phyloP scores from a whole-genome alignment of 2,797 vertebrate species.

The Lepus townsendii region DNA sequence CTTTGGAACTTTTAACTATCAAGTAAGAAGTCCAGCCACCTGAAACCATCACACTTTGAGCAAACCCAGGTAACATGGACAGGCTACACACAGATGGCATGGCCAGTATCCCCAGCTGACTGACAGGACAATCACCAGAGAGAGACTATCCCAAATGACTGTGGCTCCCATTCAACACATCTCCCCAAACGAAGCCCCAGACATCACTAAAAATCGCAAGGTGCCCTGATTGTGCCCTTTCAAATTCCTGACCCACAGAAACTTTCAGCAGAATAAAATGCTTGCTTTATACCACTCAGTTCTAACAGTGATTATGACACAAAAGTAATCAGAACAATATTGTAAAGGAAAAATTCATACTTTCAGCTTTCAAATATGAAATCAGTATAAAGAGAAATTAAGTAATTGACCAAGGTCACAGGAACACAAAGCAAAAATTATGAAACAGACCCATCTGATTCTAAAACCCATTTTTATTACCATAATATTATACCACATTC shows the following conservation, averaged over 20 bases:
- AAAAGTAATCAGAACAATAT: neutral
- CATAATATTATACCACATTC: neutral
- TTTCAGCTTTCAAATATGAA: neutral
- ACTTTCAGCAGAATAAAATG: neutral
- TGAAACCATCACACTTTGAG: neutral
- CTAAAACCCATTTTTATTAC: slow-evolving; percentile 11
- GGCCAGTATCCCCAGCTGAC: neutral
- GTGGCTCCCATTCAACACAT: neutral
- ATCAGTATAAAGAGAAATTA: neutral
- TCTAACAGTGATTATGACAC: neutral
- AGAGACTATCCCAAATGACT: neutral
- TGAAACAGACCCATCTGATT: slow-evolving; percentile 19
- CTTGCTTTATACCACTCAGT: neutral
- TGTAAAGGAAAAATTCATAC: neutral
- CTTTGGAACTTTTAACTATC: neutral
- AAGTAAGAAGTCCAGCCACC: neutral
- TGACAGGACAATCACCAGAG: neutral
- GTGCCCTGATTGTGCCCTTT: neutral
- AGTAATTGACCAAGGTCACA: neutral
- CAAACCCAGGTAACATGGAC: neutral
- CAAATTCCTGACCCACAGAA: neutral
- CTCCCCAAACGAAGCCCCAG: neutral
- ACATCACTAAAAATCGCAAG: neutral
- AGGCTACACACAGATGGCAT: neutral
- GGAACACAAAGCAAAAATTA: neutral